Base-by-base conservation (phyloP, 2,888 invertebrate genomes). In the Falcaria lacertinaria region DNA sequence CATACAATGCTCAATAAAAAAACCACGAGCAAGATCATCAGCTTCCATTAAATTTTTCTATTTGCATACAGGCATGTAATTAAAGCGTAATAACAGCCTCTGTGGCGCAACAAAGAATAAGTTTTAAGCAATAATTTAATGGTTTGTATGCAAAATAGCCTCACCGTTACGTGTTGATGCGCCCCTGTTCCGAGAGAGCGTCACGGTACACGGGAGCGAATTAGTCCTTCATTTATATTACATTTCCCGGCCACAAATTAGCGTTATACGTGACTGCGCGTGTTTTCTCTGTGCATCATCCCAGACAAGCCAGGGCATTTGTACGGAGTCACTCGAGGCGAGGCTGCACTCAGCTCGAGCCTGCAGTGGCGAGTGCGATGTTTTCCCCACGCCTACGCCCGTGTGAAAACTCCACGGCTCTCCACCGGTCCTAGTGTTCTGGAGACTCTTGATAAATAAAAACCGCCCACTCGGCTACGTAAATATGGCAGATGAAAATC, bases 401-500 rank as follows among this genome's bases (percentile, higher is more conserved):
- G 88, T 88, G 88, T 87, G 88, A 88, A 88, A 87, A 87, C 74
- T 78, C 64, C 56, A 73, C 69, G 64, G 64, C 64, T 65, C 77
- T 74, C 70, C 52, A 64, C 55, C 49, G 50, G 54, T 67, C 58
- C 58, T 64, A 73, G 77, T 74, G 57, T 66, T 64, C 66, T 73
- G 66, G 72, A 82, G 84, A 78, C 79, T 79, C 87, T 87, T 74
- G 72, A 84, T 86, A 80, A 70, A 86, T 81, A 86, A 88, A 88
- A 87, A 84, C 87, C 88, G 80, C 87, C 88, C 88, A 88, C 88
- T 87, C 83, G 70, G 74, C 83, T 69, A 79, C 82, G 87, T 87
- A 88, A 88, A 89, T 88, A 89, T 85, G 81, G 85, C 81, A 88
- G 89, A 89, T 89, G 88, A 82, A 87, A 86, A 88, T 89, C 89